Percentiles rank a stretch among this genome's conserved stretches.
Conservation (phyloP, 1,140 invertebrate species). For the Bombus balteatus region DNA sequence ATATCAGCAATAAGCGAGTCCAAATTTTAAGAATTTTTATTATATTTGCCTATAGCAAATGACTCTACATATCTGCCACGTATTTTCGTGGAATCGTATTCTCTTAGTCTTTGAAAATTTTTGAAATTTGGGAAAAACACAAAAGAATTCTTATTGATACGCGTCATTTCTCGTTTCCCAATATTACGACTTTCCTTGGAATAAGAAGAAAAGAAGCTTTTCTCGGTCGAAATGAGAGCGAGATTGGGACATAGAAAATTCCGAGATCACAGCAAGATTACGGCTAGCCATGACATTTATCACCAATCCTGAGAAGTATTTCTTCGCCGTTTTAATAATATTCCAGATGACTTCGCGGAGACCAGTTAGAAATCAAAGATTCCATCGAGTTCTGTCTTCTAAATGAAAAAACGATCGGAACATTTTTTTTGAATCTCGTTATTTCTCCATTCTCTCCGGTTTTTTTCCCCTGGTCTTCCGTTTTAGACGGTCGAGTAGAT, state of each 20-base stretch:
- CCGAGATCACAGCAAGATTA: background rate
- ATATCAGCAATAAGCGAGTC: background rate
- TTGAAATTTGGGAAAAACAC: background rate
- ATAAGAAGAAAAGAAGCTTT: background rate
- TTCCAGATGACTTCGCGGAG: background rate
- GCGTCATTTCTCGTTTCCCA: too few species aligned
- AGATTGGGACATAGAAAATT: background rate
- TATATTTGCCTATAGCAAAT: background rate
- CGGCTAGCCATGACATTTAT: background rate
- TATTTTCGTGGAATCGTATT: background rate
- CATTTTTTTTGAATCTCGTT: background rate
- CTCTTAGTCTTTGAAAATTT: background rate
- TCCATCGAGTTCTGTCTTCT: background rate
- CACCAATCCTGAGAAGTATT: too few species aligned
- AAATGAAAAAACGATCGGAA: background rate
- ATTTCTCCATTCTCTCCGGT: too few species aligned
- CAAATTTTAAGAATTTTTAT: background rate
- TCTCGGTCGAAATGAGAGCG: background rate
- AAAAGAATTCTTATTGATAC: background rate
- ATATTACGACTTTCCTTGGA: background rate
- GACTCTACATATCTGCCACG: too few species aligned
- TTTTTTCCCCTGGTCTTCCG: background rate
- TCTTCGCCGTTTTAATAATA: background rate
- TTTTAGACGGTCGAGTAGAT: constrained; percentile 5
- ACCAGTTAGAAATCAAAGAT: too few species aligned